Evolutionary conservation across 2,113 vertebrate species (phyloP), one percentile per base, ranked within the genome.

Genomic region (Empidonax traillii): DNA sequence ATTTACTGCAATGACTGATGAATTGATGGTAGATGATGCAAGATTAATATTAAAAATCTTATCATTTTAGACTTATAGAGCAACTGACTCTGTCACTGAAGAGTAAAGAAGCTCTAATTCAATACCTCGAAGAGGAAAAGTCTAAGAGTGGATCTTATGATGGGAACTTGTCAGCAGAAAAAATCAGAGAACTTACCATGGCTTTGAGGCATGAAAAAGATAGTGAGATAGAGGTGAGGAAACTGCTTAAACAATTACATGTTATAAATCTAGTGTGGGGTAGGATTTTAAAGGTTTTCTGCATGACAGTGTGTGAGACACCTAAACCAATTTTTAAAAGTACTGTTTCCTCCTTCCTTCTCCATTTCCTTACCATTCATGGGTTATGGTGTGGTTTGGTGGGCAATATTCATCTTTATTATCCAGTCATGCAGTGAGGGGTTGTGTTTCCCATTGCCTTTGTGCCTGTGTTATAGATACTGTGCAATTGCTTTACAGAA

Each of bases 101-200:
- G 96, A 98, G 95, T 76, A 98, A 99, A 97, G 98, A 99, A 80
- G 98, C 97, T 88, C 59, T 98, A 92, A 98, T 99, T 93, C 97
- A 98, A 87, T 97, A 98, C 92, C 98, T 99, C 12, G 89, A 97
- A 96, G 97, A 93, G 59, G 97, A 98, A 59, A 97, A 97, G 66
- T 89, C 96, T 91, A 92, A 89, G 81, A 92, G 82, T 88, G 97
- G 97, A 68, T 91, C 97, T 92, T 90, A 65, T 46, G 95, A 92
- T 93, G 96, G 87, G 46, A 97, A 84, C 27, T 72, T 87, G 72
- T 49, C 96, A 44, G 89, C 96, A 52, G 98, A 97, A 71, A 80
- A 96, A 75, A 89, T 97, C 72, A 91, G 84, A 93, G 98, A 98
- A 87, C 76, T 93, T 61, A 71, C 82, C 71, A 94, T 96, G 76